phyloP scores from a whole-genome alignment of 2,797 vertebrate species.

The Phataginus tricuspis region DNA sequence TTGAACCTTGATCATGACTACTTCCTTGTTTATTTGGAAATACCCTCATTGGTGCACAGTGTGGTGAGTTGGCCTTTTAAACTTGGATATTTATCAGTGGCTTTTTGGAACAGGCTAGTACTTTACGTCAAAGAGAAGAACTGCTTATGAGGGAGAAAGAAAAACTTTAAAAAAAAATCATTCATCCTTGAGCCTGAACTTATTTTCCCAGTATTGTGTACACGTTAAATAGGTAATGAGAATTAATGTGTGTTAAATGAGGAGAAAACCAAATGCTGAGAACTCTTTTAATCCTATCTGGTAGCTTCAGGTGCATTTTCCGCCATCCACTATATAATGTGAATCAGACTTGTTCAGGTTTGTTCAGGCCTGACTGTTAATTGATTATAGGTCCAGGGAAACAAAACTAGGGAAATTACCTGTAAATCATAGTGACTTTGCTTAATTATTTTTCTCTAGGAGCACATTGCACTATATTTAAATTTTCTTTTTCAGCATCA shows the following conservation, averaged over 20 bases:
- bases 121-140: conserved; percentile 11
- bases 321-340: not conserved
- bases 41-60: not conserved
- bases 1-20: conserved; percentile 60
- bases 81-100: conserved; percentile 43
- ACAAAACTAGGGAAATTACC: not conserved
- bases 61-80: conserved; percentile 31
- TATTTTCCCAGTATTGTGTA: not conserved
- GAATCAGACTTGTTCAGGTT: not conserved
- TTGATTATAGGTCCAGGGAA: not conserved
- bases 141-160: not conserved
- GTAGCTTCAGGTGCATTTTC: not conserved
- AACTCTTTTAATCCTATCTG: not conserved
- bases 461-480: not conserved
- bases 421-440: not conserved
- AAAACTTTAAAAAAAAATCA: not conserved
- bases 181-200: not conserved
- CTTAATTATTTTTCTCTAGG: conserved; percentile 33
- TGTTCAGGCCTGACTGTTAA: not conserved
- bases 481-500: not conserved
- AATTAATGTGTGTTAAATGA: not conserved
- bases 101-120: not conserved
- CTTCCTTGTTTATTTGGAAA: conserved; percentile 61
- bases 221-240: not conserved
- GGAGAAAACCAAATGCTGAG: not conserved